These are phyloP conservation scores for Murina feae DNA, from an alignment of 2,113 vertebrate genomes.

Conservation along the genomic window DNA sequence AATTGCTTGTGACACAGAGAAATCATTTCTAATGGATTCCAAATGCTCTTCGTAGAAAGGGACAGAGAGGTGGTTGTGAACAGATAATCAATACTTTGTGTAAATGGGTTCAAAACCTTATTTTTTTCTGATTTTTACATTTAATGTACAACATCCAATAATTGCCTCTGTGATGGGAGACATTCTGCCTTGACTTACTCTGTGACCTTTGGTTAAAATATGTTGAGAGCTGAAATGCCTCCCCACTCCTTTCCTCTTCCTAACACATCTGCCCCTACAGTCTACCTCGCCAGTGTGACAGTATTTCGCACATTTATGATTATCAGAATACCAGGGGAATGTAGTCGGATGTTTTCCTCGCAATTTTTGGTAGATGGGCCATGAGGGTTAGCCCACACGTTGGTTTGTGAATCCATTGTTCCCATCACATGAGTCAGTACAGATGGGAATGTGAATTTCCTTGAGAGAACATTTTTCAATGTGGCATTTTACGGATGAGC, in stretches of 20 bases:
- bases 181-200: background rate
- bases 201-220: background rate
- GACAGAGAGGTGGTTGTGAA: background rate
- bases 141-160: background rate
- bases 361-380: background rate
- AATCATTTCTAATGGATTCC: background rate
- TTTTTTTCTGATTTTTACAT: background rate
- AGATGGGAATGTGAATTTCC: background rate
- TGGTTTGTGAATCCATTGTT: background rate
- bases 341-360: background rate
- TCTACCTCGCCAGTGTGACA: background rate
- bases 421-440: conserved; percentile 8
- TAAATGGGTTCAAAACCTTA: background rate
- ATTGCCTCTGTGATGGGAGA: background rate
- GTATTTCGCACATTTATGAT: background rate
- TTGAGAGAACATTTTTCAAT: background rate
- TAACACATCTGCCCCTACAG: background rate
- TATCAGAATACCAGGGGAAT: background rate
- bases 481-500: background rate
- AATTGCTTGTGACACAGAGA: background rate
- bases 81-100: background rate
- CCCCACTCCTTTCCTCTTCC: background rate
- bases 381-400: background rate
- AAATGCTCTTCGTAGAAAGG: background rate
- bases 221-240: background rate